Conservation (phyloP, 1,140 invertebrate genomes). For the Teleopsis dalmanni region DNA sequence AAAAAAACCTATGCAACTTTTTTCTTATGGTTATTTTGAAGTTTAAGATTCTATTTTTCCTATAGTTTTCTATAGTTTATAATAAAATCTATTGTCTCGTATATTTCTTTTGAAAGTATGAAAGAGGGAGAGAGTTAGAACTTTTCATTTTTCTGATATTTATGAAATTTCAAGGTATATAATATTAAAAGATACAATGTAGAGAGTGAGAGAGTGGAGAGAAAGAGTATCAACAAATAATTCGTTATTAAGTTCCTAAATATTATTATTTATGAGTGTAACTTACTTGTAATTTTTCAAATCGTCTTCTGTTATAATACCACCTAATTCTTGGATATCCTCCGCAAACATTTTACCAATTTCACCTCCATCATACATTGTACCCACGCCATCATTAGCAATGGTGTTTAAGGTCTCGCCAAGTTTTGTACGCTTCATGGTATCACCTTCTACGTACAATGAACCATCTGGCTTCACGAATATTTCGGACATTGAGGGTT, state of each 20-base stretch:
- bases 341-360: constrained; percentile 58
- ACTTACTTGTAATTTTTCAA: constrained; percentile 52
- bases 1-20: no score
- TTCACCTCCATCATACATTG: constrained; percentile 61
- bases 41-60: neutral
- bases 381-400: constrained; percentile 55
- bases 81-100: no score
- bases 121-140: no score
- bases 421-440: constrained; percentile 58
- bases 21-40: no score
- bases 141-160: no score
- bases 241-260: no score
- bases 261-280: neutral
- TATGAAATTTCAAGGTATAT: no score
- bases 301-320: constrained; percentile 72
- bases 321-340: constrained; percentile 61
- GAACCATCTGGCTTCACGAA: constrained; percentile 59
- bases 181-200: no score
- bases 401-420: constrained; percentile 68
- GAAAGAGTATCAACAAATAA: no score
- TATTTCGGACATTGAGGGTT: constrained; percentile 55
- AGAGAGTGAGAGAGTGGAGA: no score
- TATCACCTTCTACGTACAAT: constrained; percentile 59
- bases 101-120: no score
- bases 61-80: neutral